Evolutionary conservation across 2,797 vertebrate genomes (phyloP), one percentile per base, ranked within the genome.

Genomic region (Acanthurus leucopareius): DNA sequence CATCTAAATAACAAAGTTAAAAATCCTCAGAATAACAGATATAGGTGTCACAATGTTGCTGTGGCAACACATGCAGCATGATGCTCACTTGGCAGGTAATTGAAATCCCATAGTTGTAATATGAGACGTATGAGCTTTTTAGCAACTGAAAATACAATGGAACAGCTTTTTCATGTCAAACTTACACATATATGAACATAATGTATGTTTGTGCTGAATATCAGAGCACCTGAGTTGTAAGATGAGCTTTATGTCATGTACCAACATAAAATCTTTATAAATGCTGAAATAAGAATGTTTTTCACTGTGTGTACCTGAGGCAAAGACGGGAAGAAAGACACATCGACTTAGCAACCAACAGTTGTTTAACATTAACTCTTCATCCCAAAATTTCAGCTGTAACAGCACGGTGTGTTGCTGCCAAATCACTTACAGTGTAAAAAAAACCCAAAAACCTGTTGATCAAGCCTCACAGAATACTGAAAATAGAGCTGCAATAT

Each of bases 391-490:
- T 17, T 35, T 25, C 9, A 15, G 0, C 32, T 69, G 19, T 32
- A 16, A 19, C 49, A 47, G 38, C 3, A 58, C 5, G 10, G 11
- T 32, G 19, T 47, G 7, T 57, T 42, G 4, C 17, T 45, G n/a
- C 45, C 5, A 11, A 15, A 28, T 47, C 22, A 69, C 17, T 70
- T 10, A 59, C n/a, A 57, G 1, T 35, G 22, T 56, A 45, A 8
- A 35, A 57, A 59, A 80, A 69, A n/a, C n/a, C n/a, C n/a, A n/a
- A 45, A 45, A 16, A 45, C 25, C 25, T 25, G 25, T 35, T 73
- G 56, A 66, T 82, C 0, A 1, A 73, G 59, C 44, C 40, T 25
- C 32, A 38, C 28, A 52, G 59, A 66, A 65, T 40, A 3, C 8
- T 19, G 56, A 51, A 72, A 62, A 52, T 44, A 35, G 7, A 73